These are phyloP conservation scores for Plumapathes pennacea DNA, from an alignment of 92 coral and sea anemone species.

Conservation along the genomic window DNA sequence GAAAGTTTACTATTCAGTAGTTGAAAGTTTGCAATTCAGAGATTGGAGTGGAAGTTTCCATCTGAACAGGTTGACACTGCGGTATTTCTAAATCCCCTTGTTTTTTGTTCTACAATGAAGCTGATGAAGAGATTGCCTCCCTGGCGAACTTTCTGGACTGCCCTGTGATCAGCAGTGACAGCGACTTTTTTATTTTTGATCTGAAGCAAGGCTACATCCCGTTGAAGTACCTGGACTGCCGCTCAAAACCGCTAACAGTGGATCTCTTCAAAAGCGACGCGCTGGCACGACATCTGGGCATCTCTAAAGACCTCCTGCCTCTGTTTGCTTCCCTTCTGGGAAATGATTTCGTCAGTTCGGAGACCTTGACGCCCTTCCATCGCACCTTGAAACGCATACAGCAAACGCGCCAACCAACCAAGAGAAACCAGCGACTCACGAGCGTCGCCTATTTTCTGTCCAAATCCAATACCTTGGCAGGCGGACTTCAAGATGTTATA, in stretches of 20 bases:
- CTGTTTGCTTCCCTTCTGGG: conserved; percentile 85
- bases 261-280: conserved; percentile 38
- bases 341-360: conserved; percentile 68
- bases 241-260: conserved; percentile 35
- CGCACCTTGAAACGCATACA: conserved; percentile 39
- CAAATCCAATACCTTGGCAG: no score
- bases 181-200: conserved; percentile 89
- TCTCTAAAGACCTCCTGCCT: conserved; percentile 54
- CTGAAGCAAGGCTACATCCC: conserved; percentile 85
- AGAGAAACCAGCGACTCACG: conserved; percentile 27
- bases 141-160: conserved; percentile 69
- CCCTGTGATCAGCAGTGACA: conserved; percentile 81
- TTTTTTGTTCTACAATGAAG: no score
- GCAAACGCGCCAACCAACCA: conserved; percentile 4
- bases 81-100: no score
- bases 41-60: not conserved
- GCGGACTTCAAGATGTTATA: no score
- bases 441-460: conserved; percentile 56
- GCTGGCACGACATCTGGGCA: conserved; percentile 58
- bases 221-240: conserved; percentile 46
- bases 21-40: conserved; percentile 6
- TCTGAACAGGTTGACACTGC: not conserved
- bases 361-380: conserved; percentile 49
- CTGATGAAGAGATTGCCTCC: conserved; percentile 82
- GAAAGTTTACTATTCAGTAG: no score